Evolutionary conservation across 2,888 invertebrate genomes (phyloP).

Genomic region (Willowsia nigromaculata): DNA sequence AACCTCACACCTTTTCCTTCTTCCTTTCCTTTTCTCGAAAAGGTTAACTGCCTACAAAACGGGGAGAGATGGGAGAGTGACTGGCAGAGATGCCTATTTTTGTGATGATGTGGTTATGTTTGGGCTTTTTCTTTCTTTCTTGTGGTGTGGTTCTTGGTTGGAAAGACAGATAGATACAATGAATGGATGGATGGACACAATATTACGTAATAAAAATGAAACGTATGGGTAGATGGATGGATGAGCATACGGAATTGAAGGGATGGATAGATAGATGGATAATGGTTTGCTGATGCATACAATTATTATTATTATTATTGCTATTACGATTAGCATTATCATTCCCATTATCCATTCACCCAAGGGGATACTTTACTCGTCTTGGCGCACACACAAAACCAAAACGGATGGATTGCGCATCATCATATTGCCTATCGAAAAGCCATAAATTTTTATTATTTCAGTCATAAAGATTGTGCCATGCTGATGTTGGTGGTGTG

Average conservation of each 20-base stretch:
- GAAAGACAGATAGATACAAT: conserved; percentile 47
- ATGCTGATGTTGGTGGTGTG: conserved; percentile 48
- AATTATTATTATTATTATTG: conserved; percentile 50
- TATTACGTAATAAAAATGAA: conserved; percentile 3
- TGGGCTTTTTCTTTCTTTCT: background rate
- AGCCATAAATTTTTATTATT: conserved; percentile 78
- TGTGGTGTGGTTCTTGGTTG: conserved; percentile 19
- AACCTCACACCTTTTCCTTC: conserved; percentile 73
- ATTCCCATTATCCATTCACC: conserved; percentile 66
- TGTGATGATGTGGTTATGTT: conserved; percentile 15
- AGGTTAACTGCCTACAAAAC: conserved; percentile 58
- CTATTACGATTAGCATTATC: conserved; percentile 71
- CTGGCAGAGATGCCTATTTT: conserved; percentile 8
- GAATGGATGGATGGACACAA: conserved; percentile 44
- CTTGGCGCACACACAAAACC: conserved; percentile 5
- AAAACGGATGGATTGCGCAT: conserved; percentile 40
- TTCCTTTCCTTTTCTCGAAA: conserved; percentile 66
- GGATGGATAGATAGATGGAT: conserved; percentile 44
- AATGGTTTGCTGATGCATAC: conserved; percentile 63
- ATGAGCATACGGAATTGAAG: conserved; percentile 39
- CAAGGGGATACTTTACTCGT: conserved; percentile 68
- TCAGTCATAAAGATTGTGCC: conserved; percentile 75
- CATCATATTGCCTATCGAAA: conserved; percentile 77
- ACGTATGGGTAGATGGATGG: conserved; percentile 38
- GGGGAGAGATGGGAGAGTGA: background rate